Evolutionary conservation across 2,113 vertebrate species (phyloP).

Genomic region (Aleadryas rufinucha): DNA sequence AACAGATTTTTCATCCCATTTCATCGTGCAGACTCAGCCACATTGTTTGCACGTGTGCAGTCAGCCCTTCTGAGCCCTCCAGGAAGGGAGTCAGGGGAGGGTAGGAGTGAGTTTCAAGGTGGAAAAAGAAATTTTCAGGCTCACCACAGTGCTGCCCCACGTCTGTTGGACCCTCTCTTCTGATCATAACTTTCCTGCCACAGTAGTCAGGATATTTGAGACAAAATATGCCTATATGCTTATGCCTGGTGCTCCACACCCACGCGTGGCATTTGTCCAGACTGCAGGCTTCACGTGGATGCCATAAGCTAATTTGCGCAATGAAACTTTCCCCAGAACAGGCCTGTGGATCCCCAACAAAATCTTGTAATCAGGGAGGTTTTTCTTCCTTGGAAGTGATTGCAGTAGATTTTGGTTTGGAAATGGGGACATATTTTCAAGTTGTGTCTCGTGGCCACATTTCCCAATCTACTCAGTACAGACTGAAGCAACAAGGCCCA

Average conservation of each 20-base stretch:
- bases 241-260: neutral
- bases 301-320: neutral
- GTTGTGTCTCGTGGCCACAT: neutral
- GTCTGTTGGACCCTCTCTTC: neutral
- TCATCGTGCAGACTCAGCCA: rapidly evolving
- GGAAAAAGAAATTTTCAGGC: neutral
- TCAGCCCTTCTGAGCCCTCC: neutral
- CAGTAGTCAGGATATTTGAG: neutral
- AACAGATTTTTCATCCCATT: neutral
- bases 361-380: neutral
- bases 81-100: neutral
- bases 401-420: neutral
- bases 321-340: neutral
- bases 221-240: neutral
- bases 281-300: neutral
- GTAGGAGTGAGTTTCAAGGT: neutral
- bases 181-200: neutral
- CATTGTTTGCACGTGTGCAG: neutral
- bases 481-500: neutral
- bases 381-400: neutral
- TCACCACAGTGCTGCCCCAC: neutral
- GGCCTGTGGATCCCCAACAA: neutral
- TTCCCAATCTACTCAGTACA: neutral
- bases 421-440: neutral
- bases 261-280: neutral